Conservation (phyloP, 2,797 vertebrate genomes). For the Rhinogobio ventralis region DNA sequence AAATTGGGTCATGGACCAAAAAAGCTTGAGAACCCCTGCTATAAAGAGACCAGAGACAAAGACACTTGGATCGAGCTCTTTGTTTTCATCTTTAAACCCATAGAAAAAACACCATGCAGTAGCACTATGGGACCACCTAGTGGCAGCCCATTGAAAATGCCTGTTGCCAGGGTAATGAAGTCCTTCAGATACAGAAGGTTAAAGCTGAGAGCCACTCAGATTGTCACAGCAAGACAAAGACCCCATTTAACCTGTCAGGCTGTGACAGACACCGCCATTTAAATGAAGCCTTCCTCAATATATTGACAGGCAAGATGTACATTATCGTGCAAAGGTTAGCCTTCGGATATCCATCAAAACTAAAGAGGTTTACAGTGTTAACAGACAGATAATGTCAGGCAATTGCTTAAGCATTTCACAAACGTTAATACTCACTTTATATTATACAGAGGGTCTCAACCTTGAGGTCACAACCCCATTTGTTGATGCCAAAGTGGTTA, state of each 20-base stretch:
- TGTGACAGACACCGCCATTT: conserved; percentile 65
- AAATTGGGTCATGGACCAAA: conserved; percentile 7
- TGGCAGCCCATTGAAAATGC: conserved; percentile 58
- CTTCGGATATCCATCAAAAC: conserved; percentile 66
- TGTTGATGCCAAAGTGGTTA: neutral
- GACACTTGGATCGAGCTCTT: conserved; percentile 29
- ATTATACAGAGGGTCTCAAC: conserved; percentile 6
- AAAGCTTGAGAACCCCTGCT: neutral
- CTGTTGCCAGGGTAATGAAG: conserved; percentile 48
- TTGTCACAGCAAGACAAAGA: conserved; percentile 69
- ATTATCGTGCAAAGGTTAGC: conserved; percentile 59
- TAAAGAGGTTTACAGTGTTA: conserved; percentile 34
- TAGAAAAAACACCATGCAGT: conserved; percentile 52
- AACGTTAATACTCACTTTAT: conserved; percentile 37
- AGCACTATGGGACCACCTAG: conserved; percentile 69
- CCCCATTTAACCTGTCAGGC: conserved; percentile 67
- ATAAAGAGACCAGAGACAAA: neutral
- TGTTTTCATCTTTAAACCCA: conserved; percentile 33
- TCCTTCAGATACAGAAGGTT: conserved; percentile 49
- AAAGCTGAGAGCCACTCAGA: conserved; percentile 54
- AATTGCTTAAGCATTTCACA: conserved; percentile 28
- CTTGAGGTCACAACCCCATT: neutral
- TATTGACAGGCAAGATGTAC: conserved; percentile 19
- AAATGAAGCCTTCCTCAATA: conserved; percentile 48
- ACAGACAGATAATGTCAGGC: conserved; percentile 38